Evolutionary conservation across 2,888 invertebrate genomes (phyloP).

Genomic region (Caenorhabditis doughertyi): DNA sequence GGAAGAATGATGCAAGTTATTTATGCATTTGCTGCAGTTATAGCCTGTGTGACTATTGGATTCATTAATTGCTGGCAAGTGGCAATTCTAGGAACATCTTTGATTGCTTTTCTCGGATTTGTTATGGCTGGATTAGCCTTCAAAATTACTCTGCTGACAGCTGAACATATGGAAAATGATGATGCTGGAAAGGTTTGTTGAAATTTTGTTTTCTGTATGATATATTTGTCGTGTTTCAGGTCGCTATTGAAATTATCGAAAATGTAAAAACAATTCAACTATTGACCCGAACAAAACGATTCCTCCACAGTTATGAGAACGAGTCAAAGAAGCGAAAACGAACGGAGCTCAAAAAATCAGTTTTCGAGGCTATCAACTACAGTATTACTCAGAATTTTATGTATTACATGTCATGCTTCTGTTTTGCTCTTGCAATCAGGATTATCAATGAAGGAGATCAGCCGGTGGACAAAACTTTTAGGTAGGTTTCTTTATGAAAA

Average conservation of each 20-base stretch:
- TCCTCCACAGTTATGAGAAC: conserved; percentile 80
- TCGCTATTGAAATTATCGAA: conserved; percentile 84
- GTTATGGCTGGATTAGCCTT: conserved; percentile 83
- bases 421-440: conserved; percentile 67
- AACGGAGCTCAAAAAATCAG: conserved; percentile 59
- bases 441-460: conserved; percentile 65
- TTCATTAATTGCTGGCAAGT: conserved; percentile 84
- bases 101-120: conserved; percentile 82
- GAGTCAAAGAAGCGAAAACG: conserved; percentile 62
- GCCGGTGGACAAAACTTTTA: conserved; percentile 54
- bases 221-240: conserved; percentile 62
- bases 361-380: conserved; percentile 69
- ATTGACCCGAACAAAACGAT: conserved; percentile 82
- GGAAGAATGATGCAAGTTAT: conserved; percentile 83
- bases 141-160: conserved; percentile 82
- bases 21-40: conserved; percentile 82
- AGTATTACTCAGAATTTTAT: conserved; percentile 71
- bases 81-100: conserved; percentile 68
- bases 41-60: conserved; percentile 83
- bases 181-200: conserved; percentile 85
- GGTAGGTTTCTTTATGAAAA: conserved; percentile 43
- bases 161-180: conserved; percentile 82
- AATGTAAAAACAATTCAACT: conserved; percentile 84
- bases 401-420: conserved; percentile 69
- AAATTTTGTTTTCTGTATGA: neutral